Evolutionary conservation across 37 sponge, comb jelly and placozoan genomes (phyloP).

Genomic region (Diacarnus erythraeanus): DNA sequence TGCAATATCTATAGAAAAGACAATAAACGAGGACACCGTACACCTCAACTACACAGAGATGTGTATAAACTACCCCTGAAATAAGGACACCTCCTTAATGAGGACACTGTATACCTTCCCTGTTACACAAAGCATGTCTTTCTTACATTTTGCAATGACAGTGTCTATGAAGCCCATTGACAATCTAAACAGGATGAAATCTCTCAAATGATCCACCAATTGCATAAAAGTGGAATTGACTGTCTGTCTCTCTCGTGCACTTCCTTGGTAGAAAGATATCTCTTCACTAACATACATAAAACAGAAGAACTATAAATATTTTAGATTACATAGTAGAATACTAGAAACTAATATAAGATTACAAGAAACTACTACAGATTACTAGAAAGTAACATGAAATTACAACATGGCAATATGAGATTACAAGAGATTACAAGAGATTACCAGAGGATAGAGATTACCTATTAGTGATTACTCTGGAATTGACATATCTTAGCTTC

Average conservation of each 20-base stretch:
- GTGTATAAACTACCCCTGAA: too few relatives aligned
- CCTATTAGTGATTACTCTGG: slow-evolving; percentile 90
- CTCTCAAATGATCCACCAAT: slow-evolving; percentile 79
- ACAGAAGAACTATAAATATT: background rate
- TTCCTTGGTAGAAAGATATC: slow-evolving; percentile 96
- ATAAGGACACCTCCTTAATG: too few relatives aligned
- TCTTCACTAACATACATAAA: slow-evolving; percentile 67
- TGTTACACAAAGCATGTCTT: background rate
- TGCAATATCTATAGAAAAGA: slow-evolving; percentile 70
- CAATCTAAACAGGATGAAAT: slow-evolving; percentile 74
- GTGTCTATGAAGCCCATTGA: slow-evolving; percentile 87
- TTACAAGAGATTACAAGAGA: background rate
- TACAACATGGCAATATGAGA: background rate
- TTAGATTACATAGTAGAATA: background rate
- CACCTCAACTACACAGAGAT: too few relatives aligned
- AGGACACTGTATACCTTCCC: too few relatives aligned
- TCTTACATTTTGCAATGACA: slow-evolving; percentile 90
- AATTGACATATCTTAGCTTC: slow-evolving; percentile 86
- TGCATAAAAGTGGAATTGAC: slow-evolving; percentile 57
- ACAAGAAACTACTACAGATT: background rate
- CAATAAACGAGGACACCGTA: background rate
- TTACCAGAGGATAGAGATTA: background rate
- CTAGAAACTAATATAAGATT: background rate
- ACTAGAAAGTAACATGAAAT: background rate
- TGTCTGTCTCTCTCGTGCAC: slow-evolving; percentile 73